Base-by-base conservation (phyloP, 2,113 vertebrate genomes). In the Eupsittula cactorum region DNA sequence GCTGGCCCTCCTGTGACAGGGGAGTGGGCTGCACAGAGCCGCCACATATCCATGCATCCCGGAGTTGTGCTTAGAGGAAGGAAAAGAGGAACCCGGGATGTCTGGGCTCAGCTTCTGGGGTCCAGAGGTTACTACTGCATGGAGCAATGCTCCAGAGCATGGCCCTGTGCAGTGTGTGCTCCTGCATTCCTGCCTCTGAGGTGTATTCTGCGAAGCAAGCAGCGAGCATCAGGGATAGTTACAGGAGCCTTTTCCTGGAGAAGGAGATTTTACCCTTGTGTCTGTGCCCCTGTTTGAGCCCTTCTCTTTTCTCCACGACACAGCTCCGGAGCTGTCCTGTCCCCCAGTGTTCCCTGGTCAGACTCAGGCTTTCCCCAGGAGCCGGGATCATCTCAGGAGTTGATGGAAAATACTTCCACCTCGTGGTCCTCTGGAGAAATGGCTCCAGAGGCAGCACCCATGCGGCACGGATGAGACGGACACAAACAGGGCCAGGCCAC, bases 381-480 rank as follows among this genome's bases (percentile, higher is more conserved):
- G 47, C 46, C 25, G 4, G 18, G 23, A 27, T 8, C 59, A 21
- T 5, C 5, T 41, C 25, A 29, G 63, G 60, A 93, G 82, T 10
- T 76, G 91, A 92, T 82, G 95, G 91, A 77, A 89, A 92, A 96
- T 94, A 94, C 95, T 90, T 86, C 95, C 97, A 95, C 81, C 97
- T 91, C 77, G 95, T 60, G 97, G 96, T 16, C 9, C 52, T 73
- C 27, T 3, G 91, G 10, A 82, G 88, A 59, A 86, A 25, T 7
- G 73, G 5, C 77, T 6, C 33, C 33, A 21, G 55, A 29, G n/a
- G 49, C 31, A n/a, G 87, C 23, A 24, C 14, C 53, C 7, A 0
- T 2, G 2, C 8, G 16, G 0, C 25, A 8, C 74, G 1, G 50
- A 21, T 4, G 52, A 27, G 46, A 5, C 59, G 2, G 10, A 5